A percentile compares a stretch with the other conserved stretches of the same genome.
These are phyloP conservation scores for Eupsilia transversa DNA, from an alignment of 2,888 invertebrate genomes.

Conservation along the genomic window DNA sequence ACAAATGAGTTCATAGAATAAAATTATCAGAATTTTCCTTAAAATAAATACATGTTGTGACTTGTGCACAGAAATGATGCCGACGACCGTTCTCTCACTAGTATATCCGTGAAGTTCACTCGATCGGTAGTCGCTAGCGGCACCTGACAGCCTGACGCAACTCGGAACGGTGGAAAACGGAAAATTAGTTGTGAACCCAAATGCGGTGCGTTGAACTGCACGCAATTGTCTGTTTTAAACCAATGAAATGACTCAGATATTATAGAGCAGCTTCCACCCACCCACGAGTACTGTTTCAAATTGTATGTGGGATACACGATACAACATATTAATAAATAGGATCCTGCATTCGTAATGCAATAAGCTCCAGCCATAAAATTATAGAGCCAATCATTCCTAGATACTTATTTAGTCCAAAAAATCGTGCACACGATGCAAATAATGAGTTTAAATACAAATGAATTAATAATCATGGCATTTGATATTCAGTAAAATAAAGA, in stretches of 20 bases:
- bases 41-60: conserved; percentile 58
- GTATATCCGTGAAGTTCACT: conserved; percentile 48
- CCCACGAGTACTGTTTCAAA: conserved; percentile 71
- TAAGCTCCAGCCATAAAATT: conserved; percentile 53
- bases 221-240: conserved; percentile 74
- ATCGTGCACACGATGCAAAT: conserved; percentile 79
- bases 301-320: conserved; percentile 62
- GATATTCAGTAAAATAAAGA: conserved; percentile 84
- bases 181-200: conserved; percentile 81
- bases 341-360: conserved; percentile 65
- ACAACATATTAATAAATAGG: conserved; percentile 61
- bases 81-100: conserved; percentile 45
- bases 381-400: conserved; percentile 60
- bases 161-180: conserved; percentile 85
- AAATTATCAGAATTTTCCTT: conserved; percentile 61
- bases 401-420: conserved; percentile 65
- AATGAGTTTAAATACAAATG: conserved; percentile 80
- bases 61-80: conserved; percentile 53
- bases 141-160: conserved; percentile 73
- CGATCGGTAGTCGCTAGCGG: conserved; percentile 57
- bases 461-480: conserved; percentile 83
- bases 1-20: conserved; percentile 54
- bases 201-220: conserved; percentile 82
- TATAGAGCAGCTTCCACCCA: conserved; percentile 67
- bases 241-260: conserved; percentile 74